These are phyloP conservation scores for Camponotus fellah DNA, from an alignment of 2,888 invertebrate genomes.

Conservation along the genomic window DNA sequence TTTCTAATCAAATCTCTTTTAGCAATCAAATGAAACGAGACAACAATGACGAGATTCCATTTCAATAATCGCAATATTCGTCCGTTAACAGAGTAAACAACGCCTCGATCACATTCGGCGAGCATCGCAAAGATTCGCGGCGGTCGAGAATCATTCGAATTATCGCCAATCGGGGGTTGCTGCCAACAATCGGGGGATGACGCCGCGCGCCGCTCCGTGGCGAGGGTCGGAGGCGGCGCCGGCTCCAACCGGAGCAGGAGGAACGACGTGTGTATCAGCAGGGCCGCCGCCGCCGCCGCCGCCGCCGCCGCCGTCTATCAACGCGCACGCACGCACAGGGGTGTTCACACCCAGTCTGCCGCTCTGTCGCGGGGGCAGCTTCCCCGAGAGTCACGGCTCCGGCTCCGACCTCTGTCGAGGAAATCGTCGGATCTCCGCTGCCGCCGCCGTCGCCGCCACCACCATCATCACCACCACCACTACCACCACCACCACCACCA, in stretches of 20 bases:
- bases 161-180: conserved; percentile 40
- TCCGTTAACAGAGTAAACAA: neutral
- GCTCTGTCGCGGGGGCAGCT: conserved; percentile 12
- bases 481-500: no score
- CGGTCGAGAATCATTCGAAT: conserved; percentile 14
- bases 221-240: conserved; percentile 66
- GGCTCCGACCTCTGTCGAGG: conserved; percentile 10
- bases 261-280: conserved; percentile 62
- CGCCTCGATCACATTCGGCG: neutral
- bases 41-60: neutral
- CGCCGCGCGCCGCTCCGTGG: conserved; percentile 69
- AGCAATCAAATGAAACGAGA: neutral
- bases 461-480: neutral
- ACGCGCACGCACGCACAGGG: conserved; percentile 70
- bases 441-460: neutral
- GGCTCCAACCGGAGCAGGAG: conserved; percentile 30
- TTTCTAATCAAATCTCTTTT: neutral
- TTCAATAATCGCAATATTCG: neutral
- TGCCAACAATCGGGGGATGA: conserved; percentile 26
- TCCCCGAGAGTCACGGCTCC: conserved; percentile 1
- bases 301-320: conserved; percentile 73
- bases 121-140: conserved; percentile 5
- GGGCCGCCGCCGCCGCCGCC: conserved; percentile 74
- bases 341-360: conserved; percentile 74
- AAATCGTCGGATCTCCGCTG: neutral